phyloP scores from a whole-genome alignment of 2,797 vertebrate species.

The Malurus splendens region DNA sequence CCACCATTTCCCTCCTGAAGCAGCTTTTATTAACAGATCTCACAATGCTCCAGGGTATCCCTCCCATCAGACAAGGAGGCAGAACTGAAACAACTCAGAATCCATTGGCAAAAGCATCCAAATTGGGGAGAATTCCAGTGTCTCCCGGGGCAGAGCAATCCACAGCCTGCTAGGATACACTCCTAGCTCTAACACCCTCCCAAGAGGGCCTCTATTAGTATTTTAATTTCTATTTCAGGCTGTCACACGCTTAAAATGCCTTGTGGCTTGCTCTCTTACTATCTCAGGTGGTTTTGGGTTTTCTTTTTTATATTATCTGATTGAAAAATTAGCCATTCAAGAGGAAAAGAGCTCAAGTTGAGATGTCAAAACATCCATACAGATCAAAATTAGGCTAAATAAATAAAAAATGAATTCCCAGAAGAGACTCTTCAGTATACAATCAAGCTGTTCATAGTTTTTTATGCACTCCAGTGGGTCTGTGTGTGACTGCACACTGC shows the following conservation, averaged over 20 bases:
- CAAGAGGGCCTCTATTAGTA: neutral
- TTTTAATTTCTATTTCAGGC: slow-evolving; percentile 30
- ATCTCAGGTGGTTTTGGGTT: neutral
- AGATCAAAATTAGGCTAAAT: neutral
- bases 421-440: neutral
- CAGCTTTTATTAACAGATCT: neutral
- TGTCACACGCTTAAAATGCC: neutral
- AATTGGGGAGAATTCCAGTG: neutral
- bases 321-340: neutral
- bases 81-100: neutral
- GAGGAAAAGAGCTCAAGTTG: neutral
- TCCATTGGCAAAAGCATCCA: neutral
- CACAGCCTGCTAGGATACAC: neutral
- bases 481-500: neutral
- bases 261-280: neutral
- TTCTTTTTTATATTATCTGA: neutral
- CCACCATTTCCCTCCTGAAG: neutral
- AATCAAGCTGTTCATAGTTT: neutral
- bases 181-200: neutral
- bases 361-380: neutral
- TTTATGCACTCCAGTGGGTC: neutral
- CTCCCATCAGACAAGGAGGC: neutral
- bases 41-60: neutral
- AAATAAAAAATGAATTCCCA: neutral
- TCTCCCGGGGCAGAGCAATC: neutral